Conservation (phyloP, 2,113 vertebrate genomes). For the Origma solitaria region DNA sequence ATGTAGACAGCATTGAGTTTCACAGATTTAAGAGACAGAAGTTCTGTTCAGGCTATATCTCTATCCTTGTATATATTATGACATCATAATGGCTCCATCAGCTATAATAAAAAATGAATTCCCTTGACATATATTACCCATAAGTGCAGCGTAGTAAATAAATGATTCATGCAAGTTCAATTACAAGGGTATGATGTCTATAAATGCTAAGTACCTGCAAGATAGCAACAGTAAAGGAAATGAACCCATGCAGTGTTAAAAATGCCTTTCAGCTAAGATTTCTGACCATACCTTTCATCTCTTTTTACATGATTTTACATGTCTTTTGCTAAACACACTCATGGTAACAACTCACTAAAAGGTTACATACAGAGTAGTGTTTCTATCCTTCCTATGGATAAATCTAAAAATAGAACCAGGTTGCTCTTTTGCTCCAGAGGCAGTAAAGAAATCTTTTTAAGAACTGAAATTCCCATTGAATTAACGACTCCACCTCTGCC, state of each 20-base stretch:
- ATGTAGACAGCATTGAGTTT: background rate
- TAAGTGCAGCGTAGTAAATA: slow-evolving; percentile 51
- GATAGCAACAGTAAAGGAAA: slow-evolving; percentile 51
- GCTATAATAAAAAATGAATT: slow-evolving; percentile 57
- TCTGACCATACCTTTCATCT: background rate
- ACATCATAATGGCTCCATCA: slow-evolving; percentile 57
- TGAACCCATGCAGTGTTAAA: slow-evolving; percentile 28
- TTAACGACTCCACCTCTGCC: background rate
- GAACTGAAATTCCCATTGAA: background rate
- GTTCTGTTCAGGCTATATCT: slow-evolving; percentile 5
- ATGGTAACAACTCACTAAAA: background rate
- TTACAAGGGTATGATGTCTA: slow-evolving; percentile 45
- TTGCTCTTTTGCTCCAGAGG: background rate
- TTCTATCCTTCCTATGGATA: background rate
- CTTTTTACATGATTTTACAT: background rate
- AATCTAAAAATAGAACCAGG: background rate
- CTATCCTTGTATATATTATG: slow-evolving; percentile 18
- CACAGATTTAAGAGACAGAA: background rate
- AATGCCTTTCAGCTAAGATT: slow-evolving; percentile 28
- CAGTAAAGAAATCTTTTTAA: background rate
- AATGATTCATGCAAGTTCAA: slow-evolving; percentile 64
- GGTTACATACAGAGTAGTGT: background rate
- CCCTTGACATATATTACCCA: slow-evolving; percentile 48
- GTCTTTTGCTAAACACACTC: background rate
- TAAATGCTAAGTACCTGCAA: slow-evolving; percentile 53